Evolutionary conservation across 1,140 invertebrate genomes (phyloP).

Genomic region (Leptestheria dahalacensis): DNA sequence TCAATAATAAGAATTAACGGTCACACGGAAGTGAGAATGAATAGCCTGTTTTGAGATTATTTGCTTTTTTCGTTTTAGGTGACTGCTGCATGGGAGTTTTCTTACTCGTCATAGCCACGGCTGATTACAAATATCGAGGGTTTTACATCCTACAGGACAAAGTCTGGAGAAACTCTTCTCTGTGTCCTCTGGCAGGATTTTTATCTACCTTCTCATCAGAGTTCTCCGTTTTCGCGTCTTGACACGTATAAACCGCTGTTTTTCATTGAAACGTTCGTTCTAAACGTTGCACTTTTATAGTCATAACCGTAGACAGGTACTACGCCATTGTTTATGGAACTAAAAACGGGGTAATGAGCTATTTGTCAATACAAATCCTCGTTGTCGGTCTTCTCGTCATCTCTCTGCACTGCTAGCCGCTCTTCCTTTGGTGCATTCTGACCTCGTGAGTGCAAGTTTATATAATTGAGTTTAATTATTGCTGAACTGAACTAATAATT

Average conservation of each 20-base stretch:
- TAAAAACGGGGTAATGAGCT: no score
- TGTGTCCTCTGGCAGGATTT: not conserved
- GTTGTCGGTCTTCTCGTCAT: no score
- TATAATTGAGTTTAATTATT: no score
- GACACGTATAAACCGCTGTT: not conserved
- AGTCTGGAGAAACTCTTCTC: not conserved
- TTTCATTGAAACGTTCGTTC: not conserved
- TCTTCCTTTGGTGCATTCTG: not conserved
- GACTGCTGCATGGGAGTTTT: not conserved
- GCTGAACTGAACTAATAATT: no score
- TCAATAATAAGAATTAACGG: no score
- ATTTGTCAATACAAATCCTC: no score
- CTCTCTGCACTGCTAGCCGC: no score
- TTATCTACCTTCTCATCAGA: not conserved
- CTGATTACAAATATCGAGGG: not conserved
- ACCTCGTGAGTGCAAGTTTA: not conserved
- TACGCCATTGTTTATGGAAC: not conserved
- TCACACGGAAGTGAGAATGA: no score
- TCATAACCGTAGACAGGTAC: not conserved
- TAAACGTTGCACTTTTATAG: not conserved
- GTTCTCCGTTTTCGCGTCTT: not conserved
- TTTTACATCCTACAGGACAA: not conserved
- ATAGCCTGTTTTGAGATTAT: no score
- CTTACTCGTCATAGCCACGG: not conserved
- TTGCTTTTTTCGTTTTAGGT: no score